phyloP scores from a whole-genome alignment of 2,888 invertebrate species.

The Cataglyphis albicans region DNA sequence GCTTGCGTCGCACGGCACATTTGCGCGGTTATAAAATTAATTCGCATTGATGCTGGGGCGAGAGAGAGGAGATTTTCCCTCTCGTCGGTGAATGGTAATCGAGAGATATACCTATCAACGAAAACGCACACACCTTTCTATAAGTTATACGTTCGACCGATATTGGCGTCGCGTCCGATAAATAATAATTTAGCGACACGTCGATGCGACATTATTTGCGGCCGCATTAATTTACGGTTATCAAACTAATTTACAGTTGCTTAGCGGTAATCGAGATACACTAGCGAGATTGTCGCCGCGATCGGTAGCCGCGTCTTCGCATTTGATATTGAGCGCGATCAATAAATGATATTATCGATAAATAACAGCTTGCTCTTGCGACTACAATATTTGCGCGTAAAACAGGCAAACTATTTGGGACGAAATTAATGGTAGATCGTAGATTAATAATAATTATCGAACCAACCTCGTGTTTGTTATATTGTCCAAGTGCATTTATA shows the following conservation, averaged over 20 bases:
- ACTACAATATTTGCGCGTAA: conserved; percentile 4
- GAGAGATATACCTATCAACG: conserved; percentile 35
- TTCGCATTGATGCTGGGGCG: not conserved
- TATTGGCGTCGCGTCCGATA: conserved; percentile 52
- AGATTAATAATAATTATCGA: not conserved
- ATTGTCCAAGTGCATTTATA: not conserved
- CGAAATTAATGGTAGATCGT: conserved; percentile 23
- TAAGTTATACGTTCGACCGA: conserved; percentile 33
- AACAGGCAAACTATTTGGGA: not conserved
- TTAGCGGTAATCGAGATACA: conserved; percentile 58
- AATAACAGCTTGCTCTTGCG: conserved; percentile 21
- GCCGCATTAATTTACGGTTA: conserved; percentile 57
- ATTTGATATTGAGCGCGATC: conserved; percentile 16
- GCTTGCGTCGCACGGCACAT: not conserved
- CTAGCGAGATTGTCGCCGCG: conserved; percentile 37
- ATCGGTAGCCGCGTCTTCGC: conserved; percentile 11
- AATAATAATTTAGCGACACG: conserved; percentile 64
- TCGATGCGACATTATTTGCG: conserved; percentile 29
- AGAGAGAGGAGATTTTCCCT: not conserved
- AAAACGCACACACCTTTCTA: not conserved
- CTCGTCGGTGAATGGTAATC: conserved; percentile 18
- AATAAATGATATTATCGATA: conserved; percentile 15
- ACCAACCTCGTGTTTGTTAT: not conserved
- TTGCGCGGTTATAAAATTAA: conserved; percentile 38
- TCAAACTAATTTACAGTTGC: conserved; percentile 70